Evolutionary conservation across 2,888 invertebrate species (phyloP), one percentile per base, ranked within the genome.

Genomic region (Hypercompe scribonia): DNA sequence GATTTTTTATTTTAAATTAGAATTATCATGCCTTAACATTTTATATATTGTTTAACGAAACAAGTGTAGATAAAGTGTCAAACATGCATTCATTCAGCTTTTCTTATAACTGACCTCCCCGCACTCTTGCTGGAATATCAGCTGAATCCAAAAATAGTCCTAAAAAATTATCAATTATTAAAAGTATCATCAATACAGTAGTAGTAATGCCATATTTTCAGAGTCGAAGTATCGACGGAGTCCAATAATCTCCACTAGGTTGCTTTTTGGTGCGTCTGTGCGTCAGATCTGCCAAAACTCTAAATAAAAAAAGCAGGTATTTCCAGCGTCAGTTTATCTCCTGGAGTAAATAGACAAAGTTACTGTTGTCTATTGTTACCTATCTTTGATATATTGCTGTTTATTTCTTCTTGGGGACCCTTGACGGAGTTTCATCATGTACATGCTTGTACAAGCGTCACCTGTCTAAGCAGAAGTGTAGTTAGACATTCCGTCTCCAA

Each of bases 71-170:
- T 78, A 69, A 58, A 66, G 80, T 80, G 80, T 74, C 73, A 71
- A 39, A 71, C 82, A 86, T 88, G 86, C 89, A 84, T 79, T 76
- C 69, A 71, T 50, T 24, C 65, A 54, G 63, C 31, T 36, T 28
- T 75, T 65, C 58, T 68, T 54, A 36, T 39, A 74, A 84, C 86
- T 84, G 79, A 86, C 84, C 78, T 83, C 80, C 76, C 77, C 28
- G 68, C 36, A 67, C 90, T 92, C 86, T 78, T 78, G 75, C 76
- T 80, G 80, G 81, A 70, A 83, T 87, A 89, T 94, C 94, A 94
- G 91, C 93, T 91, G 81, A 87, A 84, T 89, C 95, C 94, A 79
- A 94, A 93, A 78, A 93, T 87, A 78, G 92, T 91, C 94, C 95
- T 95, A 94, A 84, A 89, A 91, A 81, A 91, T 79, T 28, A 54